phyloP scores from a whole-genome alignment of 2,888 invertebrate genomes.

The Synanthedon formicaeformis region DNA sequence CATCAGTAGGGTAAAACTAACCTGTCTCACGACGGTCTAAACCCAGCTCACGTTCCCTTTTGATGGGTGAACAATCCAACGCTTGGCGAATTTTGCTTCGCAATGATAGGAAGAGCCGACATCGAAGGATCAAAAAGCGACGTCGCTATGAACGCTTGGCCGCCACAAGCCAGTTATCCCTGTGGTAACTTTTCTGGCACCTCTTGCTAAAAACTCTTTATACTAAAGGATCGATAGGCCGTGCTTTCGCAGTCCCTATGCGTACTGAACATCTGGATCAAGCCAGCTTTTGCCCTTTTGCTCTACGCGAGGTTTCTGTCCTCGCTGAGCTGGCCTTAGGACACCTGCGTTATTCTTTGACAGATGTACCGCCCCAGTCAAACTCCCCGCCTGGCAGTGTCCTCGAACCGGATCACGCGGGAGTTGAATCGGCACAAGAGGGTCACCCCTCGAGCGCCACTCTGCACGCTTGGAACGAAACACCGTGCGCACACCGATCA shows the following conservation, averaged over 20 bases:
- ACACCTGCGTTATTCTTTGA: conserved; percentile 75
- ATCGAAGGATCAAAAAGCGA: conserved; percentile 80
- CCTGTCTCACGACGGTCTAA: conserved; percentile 68
- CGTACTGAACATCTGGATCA: no score
- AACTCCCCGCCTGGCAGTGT: conserved; percentile 75
- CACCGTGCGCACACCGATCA: conserved; percentile 15
- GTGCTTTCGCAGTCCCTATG: no score
- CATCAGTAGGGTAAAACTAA: conserved; percentile 68
- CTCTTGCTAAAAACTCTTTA: conserved; percentile 65
- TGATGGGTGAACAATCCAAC: background rate
- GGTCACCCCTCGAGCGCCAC: conserved; percentile 56
- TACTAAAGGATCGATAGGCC: conserved; percentile 69
- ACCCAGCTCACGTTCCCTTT: background rate
- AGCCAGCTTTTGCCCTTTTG: no score
- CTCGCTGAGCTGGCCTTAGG: conserved; percentile 74
- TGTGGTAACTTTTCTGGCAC: conserved; percentile 73
- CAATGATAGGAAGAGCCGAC: conserved; percentile 63
- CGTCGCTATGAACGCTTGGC: conserved; percentile 34
- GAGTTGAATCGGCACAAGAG: conserved; percentile 21
- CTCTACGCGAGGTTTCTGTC: conserved; percentile 79
- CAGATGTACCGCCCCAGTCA: conserved; percentile 77
- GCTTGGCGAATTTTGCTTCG: background rate
- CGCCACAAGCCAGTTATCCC: conserved; percentile 76
- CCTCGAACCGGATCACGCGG: conserved; percentile 67
- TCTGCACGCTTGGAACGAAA: conserved; percentile 64